Base-by-base conservation (phyloP, 1,140 invertebrate genomes). In the Diachasmimorpha longicaudata region DNA sequence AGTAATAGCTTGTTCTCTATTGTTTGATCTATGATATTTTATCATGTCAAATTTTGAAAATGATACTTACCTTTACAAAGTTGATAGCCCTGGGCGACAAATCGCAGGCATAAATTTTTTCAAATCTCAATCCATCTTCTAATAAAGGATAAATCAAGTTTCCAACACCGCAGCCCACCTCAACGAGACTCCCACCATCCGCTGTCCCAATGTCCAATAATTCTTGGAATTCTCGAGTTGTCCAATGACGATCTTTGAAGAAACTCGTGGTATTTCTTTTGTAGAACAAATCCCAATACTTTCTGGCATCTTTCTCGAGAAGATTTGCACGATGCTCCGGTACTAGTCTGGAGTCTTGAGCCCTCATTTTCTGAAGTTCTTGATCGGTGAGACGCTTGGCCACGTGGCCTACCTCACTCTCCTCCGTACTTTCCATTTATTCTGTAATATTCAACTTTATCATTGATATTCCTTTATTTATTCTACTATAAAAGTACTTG, bases 231-330 rank as follows among this genome's bases (percentile, higher is more conserved):
- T 99, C 98, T 82, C 96, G 90, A 71, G 93, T 95, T 3, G 97
- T 99, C 98, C 98, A 99, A 86, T 99, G 96, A 19, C 98, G 91
- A 89, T 99, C 97, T 89, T 97, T 97, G 85, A 99, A 99, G 85
- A 99, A 99, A 79, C 93, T 91, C 0, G 92, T 94, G 80, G 95
- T 94, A 85, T 98, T 97, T 77, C 97, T 89, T 88, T 99, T 98
- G 85, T 99, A 99, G 89, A 99, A 99, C 66, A 98, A 89, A 89
- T 99, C 98, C 98, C 98, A 99, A 86, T 99, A 93, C 79, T 96
- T 95, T 82, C 94, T 93, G 0, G 97, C 95, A 81, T 99, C 93
- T 66, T 86, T 89, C 89, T 99, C 97, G 21, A 99, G 82, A 85
- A 96, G 93, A 5, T 91, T 89, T 37, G 96, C 95, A 84, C 95